Percentiles rank a stretch among this genome's conserved stretches.
Conservation (phyloP, 2,113 vertebrate genomes). For the Thinocorus orbignyianus region DNA sequence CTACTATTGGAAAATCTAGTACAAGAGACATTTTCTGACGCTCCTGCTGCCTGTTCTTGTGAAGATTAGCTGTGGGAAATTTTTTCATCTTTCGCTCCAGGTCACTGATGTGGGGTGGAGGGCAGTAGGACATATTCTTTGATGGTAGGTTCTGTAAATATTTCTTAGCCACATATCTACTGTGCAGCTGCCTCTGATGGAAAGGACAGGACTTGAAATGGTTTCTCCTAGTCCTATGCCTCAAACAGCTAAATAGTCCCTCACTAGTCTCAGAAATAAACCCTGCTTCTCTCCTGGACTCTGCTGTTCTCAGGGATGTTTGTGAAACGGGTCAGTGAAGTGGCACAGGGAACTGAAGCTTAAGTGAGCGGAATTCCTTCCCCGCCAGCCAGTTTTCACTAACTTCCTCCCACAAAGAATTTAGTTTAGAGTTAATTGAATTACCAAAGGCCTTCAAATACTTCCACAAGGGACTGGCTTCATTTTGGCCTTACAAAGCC, state of each 20-base stretch:
- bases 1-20: background rate
- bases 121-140: background rate
- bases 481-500: constrained; percentile 13
- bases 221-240: background rate
- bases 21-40: background rate
- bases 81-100: background rate
- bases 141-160: background rate
- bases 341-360: background rate
- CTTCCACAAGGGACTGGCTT: background rate
- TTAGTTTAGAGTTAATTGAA: constrained; percentile 46
- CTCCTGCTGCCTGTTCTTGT: background rate
- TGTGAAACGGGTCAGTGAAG: background rate
- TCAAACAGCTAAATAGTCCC: background rate
- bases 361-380: background rate
- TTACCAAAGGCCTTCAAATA: constrained; percentile 37
- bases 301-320: background rate
- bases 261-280: background rate
- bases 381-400: background rate
- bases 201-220: background rate
- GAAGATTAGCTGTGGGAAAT: background rate
- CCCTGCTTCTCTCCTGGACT: background rate
- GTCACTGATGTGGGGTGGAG: background rate
- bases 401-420: constrained; percentile 6
- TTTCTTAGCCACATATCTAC: background rate
- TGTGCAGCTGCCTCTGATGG: background rate